Base-by-base conservation (phyloP, 2,888 invertebrate species). In the Abrostola triplasia region DNA sequence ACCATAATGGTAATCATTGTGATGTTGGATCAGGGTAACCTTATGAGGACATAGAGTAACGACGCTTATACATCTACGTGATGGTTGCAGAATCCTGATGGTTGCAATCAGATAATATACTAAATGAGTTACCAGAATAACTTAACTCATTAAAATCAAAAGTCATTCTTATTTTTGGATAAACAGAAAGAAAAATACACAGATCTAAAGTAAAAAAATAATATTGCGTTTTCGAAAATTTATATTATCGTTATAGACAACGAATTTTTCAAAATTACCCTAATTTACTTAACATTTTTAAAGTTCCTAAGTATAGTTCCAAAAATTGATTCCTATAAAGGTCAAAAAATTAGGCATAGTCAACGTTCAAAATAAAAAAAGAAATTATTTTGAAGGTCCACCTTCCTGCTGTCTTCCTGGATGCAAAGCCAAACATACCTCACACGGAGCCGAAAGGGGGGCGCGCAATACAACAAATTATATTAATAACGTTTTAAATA, bases 401-500 rank as follows among this genome's bases (percentile, higher is more conserved):
- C 79, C 93, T 94, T 93, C 93, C 93, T 85, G 69, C 36, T 84
- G 94, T 94, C 94, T 94, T 94, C 94, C 94, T 84, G 81, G 83
- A 77, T 67, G 63, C 73, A 67, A 80, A 89, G 89, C 89, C 92
- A 89, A 89, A 77, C 67, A 68, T 68, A 67, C 51, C 84, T 74
- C 64, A 65, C 62, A 64, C 82, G 81, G 84, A 89, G 90, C 88
- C 88, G 92, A 84, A 77, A 76, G 84, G 76, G 56, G 74, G 71
- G 76, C 90, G 92, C 92, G 88, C 92, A 76, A 85, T 89, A 94
- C 94, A 94, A 93, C 94, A 94, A 93, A 94, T 93, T 94, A 94
- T 94, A 94, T 94, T 91, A 92, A 92, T 93, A 93, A 94, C 84
- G 92, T 93, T 94, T 93, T 92, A 93, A 92, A 90, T 93, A 92